phyloP scores from a whole-genome alignment of 53 echinoderm and acorn worm genomes.

The Crossaster papposus region DNA sequence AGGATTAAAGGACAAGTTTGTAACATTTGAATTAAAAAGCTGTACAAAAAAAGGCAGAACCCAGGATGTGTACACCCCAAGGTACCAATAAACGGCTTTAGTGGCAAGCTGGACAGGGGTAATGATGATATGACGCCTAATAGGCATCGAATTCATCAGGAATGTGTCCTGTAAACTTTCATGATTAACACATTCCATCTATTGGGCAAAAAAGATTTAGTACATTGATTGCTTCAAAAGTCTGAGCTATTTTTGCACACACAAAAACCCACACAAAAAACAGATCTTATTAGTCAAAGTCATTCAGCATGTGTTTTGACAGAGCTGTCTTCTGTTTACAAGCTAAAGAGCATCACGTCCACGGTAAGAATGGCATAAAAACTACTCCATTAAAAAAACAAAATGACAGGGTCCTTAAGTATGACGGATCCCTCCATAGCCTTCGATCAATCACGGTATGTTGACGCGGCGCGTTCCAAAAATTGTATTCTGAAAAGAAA shows the following conservation, averaged over 20 bases:
- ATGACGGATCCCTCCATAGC: not conserved
- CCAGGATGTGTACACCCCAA: too few relatives aligned
- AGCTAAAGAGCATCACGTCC: slow-evolving; percentile 4
- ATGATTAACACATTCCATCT: not conserved
- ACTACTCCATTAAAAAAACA: slow-evolving; percentile 6
- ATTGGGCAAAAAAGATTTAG: not conserved
- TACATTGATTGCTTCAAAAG: not conserved
- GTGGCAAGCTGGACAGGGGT: not conserved
- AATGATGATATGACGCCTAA: not conserved
- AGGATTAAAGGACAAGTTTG: too few relatives aligned
- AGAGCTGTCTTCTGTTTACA: slow-evolving; percentile 28
- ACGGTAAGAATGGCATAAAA: slow-evolving; percentile 43
- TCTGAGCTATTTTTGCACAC: not conserved
- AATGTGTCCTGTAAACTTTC: not conserved
- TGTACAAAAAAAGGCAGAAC: too few relatives aligned
- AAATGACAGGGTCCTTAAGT: not conserved
- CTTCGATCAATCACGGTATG: slow-evolving; percentile 18
- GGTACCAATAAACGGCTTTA: too few relatives aligned
- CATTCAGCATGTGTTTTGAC: slow-evolving; percentile 33
- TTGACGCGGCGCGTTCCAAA: not conserved
- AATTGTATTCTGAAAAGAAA: slow-evolving; percentile 12
- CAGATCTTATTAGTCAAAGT: not conserved
- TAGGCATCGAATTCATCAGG: not conserved
- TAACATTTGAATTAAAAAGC: too few relatives aligned
- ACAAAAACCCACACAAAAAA: not conserved